phyloP scores from a whole-genome alignment of 2,888 invertebrate genomes.

The Erebia epiphron region DNA sequence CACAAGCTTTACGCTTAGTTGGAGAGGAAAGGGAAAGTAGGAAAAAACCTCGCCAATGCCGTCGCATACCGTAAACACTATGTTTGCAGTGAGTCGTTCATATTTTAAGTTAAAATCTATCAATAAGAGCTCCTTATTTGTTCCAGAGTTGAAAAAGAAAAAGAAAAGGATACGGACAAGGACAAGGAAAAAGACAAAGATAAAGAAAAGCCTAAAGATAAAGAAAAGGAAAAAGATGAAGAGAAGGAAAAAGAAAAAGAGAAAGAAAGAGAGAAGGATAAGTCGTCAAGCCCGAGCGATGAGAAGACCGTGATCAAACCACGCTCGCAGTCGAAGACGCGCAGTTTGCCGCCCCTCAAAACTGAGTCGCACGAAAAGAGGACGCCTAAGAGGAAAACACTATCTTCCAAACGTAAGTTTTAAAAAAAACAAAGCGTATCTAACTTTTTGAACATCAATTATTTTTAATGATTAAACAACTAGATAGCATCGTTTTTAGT shows the following conservation, averaged over 20 bases:
- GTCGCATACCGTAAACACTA: no score
- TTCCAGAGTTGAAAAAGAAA: constrained; percentile 40
- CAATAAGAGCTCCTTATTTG: not conserved
- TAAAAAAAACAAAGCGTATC: not conserved
- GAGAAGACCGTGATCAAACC: constrained; percentile 63
- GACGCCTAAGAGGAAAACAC: constrained; percentile 63
- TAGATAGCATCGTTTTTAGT: no score
- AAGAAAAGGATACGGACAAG: constrained; percentile 50
- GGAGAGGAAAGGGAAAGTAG: no score
- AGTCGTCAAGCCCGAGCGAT: constrained; percentile 61
- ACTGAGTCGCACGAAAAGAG: constrained; percentile 62
- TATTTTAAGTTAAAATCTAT: no score
- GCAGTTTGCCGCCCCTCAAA: constrained; percentile 59
- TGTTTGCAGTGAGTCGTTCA: no score
- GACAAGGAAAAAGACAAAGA: constrained; percentile 49
- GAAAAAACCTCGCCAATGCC: no score
- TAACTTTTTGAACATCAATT: not conserved
- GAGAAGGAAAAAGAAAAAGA: constrained; percentile 52
- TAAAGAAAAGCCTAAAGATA: constrained; percentile 53
- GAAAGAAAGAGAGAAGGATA: constrained; percentile 51
- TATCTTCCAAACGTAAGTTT: constrained; percentile 67
- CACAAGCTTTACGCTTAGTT: no score
- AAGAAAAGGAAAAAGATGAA: constrained; percentile 53
- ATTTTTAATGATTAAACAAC: no score
- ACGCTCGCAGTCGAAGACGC: constrained; percentile 70